These are phyloP conservation scores for Neodontobutis hainanensis DNA, from an alignment of 2,113 vertebrate species.

Conservation along the genomic window DNA sequence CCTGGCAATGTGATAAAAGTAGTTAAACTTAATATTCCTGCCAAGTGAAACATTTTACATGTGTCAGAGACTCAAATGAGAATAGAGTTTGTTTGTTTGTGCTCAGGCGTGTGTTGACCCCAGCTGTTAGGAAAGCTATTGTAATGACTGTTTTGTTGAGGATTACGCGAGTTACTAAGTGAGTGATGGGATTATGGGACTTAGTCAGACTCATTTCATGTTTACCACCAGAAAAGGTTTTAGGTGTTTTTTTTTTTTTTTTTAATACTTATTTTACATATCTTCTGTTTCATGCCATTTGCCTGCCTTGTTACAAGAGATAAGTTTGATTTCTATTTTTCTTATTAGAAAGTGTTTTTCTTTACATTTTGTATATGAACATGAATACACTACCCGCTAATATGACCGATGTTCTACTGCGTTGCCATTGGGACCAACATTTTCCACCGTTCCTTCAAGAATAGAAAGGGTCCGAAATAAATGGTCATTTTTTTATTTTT, in stretches of 20 bases:
- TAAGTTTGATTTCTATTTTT: not conserved
- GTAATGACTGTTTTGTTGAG: constrained; percentile 38
- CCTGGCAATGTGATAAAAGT: constrained; percentile 15
- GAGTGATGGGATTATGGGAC: constrained; percentile 41
- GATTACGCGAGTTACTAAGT: constrained; percentile 53
- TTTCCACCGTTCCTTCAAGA: constrained; percentile 20
- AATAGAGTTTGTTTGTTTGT: constrained; percentile 17
- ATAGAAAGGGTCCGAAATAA: constrained; percentile 36
- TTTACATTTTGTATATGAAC: constrained; percentile 55
- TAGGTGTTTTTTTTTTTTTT: not conserved
- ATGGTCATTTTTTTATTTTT: too few relatives aligned
- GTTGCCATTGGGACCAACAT: constrained; percentile 63
- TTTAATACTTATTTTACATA: not conserved
- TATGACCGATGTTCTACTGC: constrained; percentile 8
- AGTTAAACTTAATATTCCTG: too few relatives aligned
- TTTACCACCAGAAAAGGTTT: not conserved
- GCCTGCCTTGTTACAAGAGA: not conserved
- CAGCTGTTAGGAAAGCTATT: constrained; percentile 36
- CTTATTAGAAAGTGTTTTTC: constrained; percentile 15
- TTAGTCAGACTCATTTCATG: constrained; percentile 25
- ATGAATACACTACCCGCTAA: not conserved
- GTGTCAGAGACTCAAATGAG: not conserved
- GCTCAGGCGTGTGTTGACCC: constrained; percentile 15
- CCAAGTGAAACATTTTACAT: constrained; percentile 3
- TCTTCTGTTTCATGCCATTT: not conserved